Base-by-base conservation (phyloP, 2,888 invertebrate genomes). In the Oithona nana region DNA sequence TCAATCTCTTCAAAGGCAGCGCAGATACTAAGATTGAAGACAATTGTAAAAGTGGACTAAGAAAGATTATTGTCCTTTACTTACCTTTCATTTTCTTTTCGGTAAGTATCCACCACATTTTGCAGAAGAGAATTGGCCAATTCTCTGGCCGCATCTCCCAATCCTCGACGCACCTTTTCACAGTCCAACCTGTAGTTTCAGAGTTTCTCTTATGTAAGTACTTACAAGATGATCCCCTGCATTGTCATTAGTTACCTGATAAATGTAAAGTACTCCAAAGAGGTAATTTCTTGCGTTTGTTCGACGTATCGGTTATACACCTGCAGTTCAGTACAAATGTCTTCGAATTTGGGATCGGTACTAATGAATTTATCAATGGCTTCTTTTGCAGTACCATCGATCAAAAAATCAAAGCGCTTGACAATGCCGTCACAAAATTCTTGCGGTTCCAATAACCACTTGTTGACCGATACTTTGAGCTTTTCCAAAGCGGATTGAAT, bases 1-100 rank as follows among this genome's bases (percentile, higher is more conserved):
- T 80, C 80, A 62, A 92, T 81, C 30, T 75, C 75, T 72, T 84
- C 81, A 71, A 89, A 92, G 67, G 80, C 80, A 1, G 75, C 73
- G 67, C 76, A 75, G 26, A 71, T 71, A 52, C 77, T 77, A 13
- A n/a, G n/a, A n/a, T n/a, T n/a, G n/a, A n/a, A n/a, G n/a, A n/a
- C n/a, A n/a, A n/a, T n/a, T 48, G 11, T 20, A 20, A n/a, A 52
- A 52, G 20, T 52, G 6, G 22, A 24, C 6, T 8, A 52, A 52
- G 22, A 52, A 13, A 20, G 22, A 52, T 52, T 8, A 52, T 54
- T 26, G 16, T 4, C 26, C n/a, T n/a, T n/a, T n/a, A 28, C 48
- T 58, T 6, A 58, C 58, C 1, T 24, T 58, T 58, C 24, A 39
- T 58, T 58, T 51, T 60, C 52, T 8, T 52, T n/a, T 30, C 61